Conservation (phyloP, 2,888 invertebrate genomes). For the Parthenolecanium corni region DNA sequence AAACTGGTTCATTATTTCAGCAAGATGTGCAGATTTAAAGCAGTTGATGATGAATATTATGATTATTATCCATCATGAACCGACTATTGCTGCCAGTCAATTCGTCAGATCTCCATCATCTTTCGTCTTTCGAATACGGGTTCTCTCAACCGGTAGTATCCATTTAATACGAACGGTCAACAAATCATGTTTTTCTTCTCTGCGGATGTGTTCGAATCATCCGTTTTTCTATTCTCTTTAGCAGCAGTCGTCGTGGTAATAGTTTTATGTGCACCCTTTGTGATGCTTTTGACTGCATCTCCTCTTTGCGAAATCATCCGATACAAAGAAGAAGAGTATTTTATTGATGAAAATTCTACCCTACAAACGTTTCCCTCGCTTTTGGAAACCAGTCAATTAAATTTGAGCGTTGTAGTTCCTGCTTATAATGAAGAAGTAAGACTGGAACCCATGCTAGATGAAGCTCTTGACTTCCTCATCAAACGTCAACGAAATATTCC, state of each 20-base stretch:
- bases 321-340: conserved; percentile 63
- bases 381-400: conserved; percentile 53
- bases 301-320: conserved; percentile 56
- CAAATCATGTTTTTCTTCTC: too few species aligned
- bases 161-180: too few species aligned
- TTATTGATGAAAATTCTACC: conserved; percentile 48
- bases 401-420: conserved; percentile 85
- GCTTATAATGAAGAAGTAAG: conserved; percentile 92
- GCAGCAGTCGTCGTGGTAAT: conserved; percentile 1
- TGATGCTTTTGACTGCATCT: conserved; percentile 50
- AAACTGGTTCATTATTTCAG: too few species aligned
- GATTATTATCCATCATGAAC: too few species aligned
- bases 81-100: too few species aligned
- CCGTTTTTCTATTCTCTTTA: conserved; percentile 14
- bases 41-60: too few species aligned
- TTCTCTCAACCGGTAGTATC: too few species aligned
- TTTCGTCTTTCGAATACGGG: too few species aligned
- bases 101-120: too few species aligned
- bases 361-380: conserved; percentile 59
- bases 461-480: conserved; percentile 72
- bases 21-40: too few species aligned
- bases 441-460: conserved; percentile 80
- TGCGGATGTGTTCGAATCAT: too few species aligned
- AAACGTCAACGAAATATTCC: conserved; percentile 42
- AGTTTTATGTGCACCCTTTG: conserved; percentile 34